phyloP scores from a whole-genome alignment of 1,140 invertebrate species.

The Adelges cooleyi region DNA sequence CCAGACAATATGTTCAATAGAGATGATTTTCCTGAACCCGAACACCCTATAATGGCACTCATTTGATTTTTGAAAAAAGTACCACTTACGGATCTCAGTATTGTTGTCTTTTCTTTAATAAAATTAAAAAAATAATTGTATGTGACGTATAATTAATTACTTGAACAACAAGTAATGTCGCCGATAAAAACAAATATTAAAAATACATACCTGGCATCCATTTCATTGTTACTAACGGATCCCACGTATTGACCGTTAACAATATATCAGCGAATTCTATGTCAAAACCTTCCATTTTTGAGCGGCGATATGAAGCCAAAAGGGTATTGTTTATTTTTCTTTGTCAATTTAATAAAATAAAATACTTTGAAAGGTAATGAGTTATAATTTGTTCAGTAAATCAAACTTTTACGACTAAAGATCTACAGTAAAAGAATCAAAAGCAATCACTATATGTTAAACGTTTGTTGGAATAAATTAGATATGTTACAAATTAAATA shows the following conservation, averaged over 20 bases:
- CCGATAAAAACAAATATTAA: neutral
- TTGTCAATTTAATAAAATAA: too few relatives aligned
- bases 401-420: too few relatives aligned
- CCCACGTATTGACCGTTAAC: neutral
- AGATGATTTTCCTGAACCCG: conserved; percentile 85
- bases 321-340: too few relatives aligned
- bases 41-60: conserved; percentile 88
- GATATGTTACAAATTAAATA: too few relatives aligned
- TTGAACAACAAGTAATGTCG: neutral
- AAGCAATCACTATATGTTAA: too few relatives aligned
- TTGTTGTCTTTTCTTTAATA: conserved; percentile 54
- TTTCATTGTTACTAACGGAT: neutral
- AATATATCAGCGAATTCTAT: neutral
- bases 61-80: conserved; percentile 65
- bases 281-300: neutral
- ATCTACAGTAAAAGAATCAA: too few relatives aligned
- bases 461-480: too few relatives aligned
- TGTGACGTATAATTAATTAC: neutral
- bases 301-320: too few relatives aligned
- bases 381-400: too few relatives aligned
- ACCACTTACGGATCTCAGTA: conserved; percentile 72
- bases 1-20: conserved; percentile 82
- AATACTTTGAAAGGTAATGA: too few relatives aligned
- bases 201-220: neutral
- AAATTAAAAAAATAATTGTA: conserved; percentile 18